phyloP scores from a whole-genome alignment of 2,797 vertebrate genomes.

The Dendrocincla fuliginosa region DNA sequence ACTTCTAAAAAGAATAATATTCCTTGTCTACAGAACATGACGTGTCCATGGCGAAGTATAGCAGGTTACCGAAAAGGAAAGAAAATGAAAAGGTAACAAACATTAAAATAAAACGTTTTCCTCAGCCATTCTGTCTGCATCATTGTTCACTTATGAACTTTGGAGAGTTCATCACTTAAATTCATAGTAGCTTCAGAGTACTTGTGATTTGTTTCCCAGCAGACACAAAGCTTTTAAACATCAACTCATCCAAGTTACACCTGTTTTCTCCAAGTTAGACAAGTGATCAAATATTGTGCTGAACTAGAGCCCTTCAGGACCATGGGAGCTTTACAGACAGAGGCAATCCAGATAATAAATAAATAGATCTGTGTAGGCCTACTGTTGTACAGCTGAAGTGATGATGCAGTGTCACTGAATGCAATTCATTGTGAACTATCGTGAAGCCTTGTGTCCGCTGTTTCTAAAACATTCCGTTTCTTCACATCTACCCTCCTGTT shows the following conservation, averaged over 20 bases:
- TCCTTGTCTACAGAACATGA: conserved; percentile 88
- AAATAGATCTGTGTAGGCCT: not conserved
- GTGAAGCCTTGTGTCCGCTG: conserved; percentile 40
- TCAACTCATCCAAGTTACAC: not conserved
- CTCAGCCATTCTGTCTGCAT: not conserved
- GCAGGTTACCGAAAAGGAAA: conserved; percentile 93
- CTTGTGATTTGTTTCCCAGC: not conserved
- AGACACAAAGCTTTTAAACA: conserved; percentile 40
- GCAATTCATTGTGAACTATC: not conserved
- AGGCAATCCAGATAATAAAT: not conserved
- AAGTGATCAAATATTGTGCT: not conserved
- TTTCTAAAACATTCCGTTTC: not conserved
- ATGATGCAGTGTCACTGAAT: not conserved
- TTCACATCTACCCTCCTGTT: not conserved
- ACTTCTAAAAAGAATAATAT: conserved; percentile 37
- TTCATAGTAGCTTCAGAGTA: not conserved
- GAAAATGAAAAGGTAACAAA: conserved; percentile 92
- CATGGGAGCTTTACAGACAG: not conserved
- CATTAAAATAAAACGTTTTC: not conserved
- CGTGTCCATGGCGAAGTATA: conserved; percentile 96
- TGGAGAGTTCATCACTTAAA: not conserved
- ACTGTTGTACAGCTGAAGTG: not conserved
- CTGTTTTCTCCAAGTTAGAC: not conserved
- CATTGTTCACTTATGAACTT: not conserved
- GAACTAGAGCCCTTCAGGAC: not conserved